Percentiles rank a stretch among this genome's conserved stretches.
phyloP scores from a whole-genome alignment of 2,888 invertebrate species.

The Tiphia femorata region DNA sequence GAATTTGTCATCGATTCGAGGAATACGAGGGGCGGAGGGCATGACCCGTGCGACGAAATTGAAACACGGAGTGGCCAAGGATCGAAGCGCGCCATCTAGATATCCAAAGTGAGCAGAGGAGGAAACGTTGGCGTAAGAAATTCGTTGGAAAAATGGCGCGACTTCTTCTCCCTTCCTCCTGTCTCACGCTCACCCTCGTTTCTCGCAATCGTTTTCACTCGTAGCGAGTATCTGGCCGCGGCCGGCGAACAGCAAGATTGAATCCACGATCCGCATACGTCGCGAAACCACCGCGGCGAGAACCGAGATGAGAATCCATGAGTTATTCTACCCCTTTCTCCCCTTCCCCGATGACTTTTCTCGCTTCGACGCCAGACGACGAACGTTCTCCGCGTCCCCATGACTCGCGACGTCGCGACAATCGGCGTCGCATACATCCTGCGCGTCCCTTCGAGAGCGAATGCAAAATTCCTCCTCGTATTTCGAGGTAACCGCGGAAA shows the following conservation, averaged over 20 bases:
- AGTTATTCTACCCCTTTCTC: slow-evolving; percentile 20
- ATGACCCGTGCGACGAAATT: no score
- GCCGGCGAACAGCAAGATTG: slow-evolving; percentile 25
- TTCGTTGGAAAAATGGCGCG: neutral
- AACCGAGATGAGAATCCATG: slow-evolving; percentile 20
- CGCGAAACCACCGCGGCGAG: neutral
- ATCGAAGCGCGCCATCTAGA: no score
- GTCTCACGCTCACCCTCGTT: neutral
- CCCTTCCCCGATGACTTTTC: slow-evolving; percentile 18
- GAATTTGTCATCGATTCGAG: slow-evolving; percentile 21
- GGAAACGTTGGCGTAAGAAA: slow-evolving; percentile 12
- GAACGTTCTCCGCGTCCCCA: no score
- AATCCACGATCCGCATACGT: slow-evolving; percentile 19
- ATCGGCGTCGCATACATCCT: no score
- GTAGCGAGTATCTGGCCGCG: neutral
- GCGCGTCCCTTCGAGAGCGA: no score
- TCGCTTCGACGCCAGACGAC: no score
- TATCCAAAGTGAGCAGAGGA: neutral
- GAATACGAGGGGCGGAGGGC: neutral
- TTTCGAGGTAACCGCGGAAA: no score
- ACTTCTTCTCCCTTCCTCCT: neutral
- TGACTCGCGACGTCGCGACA: no score
- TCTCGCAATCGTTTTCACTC: neutral
- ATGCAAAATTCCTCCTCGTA: no score
- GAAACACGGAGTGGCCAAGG: no score